These are phyloP conservation scores for Amblyopsis hoosieri DNA, from an alignment of 2,797 vertebrate genomes.

Conservation along the genomic window DNA sequence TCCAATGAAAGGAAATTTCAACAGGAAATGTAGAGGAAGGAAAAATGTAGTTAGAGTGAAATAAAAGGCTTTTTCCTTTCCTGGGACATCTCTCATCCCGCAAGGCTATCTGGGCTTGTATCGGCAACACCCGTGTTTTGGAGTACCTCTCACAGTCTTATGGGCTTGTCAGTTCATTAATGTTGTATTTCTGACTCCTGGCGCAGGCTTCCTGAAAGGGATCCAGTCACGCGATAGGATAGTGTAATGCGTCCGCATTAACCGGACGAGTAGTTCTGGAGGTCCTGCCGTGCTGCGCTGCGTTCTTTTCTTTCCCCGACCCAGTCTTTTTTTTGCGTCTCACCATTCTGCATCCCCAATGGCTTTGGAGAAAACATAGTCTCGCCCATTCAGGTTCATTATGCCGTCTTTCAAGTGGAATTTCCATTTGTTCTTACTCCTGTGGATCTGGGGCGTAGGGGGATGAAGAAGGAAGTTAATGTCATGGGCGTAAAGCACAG, in stretches of 20 bases:
- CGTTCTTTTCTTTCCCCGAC: background rate
- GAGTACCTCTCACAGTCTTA: conserved; percentile 57
- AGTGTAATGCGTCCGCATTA: conserved; percentile 61
- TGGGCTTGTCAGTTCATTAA: conserved; percentile 52
- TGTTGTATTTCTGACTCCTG: conserved; percentile 44
- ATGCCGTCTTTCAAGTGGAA: conserved; percentile 99
- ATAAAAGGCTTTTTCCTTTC: conserved; percentile 32
- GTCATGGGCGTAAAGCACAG: conserved; percentile 44
- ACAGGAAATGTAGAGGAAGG: conserved; percentile 30
- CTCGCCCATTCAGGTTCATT: conserved; percentile 98
- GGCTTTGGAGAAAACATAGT: conserved; percentile 99
- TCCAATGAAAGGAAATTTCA: conserved; percentile 43
- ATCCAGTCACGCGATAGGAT: conserved; percentile 71
- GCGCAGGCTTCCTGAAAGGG: conserved; percentile 62
- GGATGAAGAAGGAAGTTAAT: conserved; percentile 34
- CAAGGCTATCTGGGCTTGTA: conserved; percentile 37
- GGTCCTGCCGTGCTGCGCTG: conserved; percentile 40
- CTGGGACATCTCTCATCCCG: conserved; percentile 44
- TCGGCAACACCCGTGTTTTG: conserved; percentile 41
- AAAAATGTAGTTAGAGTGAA: conserved; percentile 4
- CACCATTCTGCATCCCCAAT: conserved; percentile 99
- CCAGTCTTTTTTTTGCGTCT: conserved; percentile 49
- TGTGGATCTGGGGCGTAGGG: conserved; percentile 86
- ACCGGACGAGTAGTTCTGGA: conserved; percentile 61
- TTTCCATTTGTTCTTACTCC: conserved; percentile 99